A percentile compares a stretch with the other conserved stretches of the same genome.
phyloP scores from a whole-genome alignment of 2,113 vertebrate genomes.

The Herpailurus yagouaroundi region DNA sequence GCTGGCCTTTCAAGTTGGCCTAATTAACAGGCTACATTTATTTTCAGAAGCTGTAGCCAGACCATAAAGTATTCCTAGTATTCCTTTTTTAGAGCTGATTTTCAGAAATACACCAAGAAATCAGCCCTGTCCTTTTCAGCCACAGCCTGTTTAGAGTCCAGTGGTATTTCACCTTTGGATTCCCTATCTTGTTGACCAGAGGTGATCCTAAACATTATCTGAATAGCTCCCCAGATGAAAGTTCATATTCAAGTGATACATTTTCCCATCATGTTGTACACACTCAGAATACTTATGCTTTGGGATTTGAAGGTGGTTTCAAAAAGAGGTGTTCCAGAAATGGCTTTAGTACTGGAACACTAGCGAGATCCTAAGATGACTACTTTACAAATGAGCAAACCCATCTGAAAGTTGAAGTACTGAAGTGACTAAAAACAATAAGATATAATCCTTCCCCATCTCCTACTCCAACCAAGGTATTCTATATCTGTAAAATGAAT shows the following conservation, averaged over 20 bases:
- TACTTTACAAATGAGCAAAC: slow-evolving; percentile 27
- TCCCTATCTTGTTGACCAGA: neutral
- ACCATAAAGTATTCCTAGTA: neutral
- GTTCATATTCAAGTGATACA: neutral
- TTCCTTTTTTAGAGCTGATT: neutral
- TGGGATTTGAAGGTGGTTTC: slow-evolving; percentile 30
- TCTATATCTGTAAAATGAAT: neutral
- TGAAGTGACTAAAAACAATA: neutral
- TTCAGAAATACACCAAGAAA: slow-evolving; percentile 45
- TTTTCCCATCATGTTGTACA: neutral
- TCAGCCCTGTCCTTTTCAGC: neutral
- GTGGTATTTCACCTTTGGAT: neutral
- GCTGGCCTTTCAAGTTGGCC: neutral
- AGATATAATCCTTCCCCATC: neutral
- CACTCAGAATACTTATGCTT: slow-evolving; percentile 18
- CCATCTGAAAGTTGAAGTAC: neutral
- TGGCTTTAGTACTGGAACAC: slow-evolving; percentile 1
- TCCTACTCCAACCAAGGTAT: neutral
- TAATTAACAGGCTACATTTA: slow-evolving; percentile 1
- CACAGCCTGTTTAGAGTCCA: neutral
- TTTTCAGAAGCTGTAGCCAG: slow-evolving; percentile 29
- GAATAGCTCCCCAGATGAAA: slow-evolving; percentile 1
- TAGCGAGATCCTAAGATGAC: neutral
- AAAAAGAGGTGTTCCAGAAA: slow-evolving; percentile 14
- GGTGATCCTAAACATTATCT: neutral